Conservation (phyloP, 2,888 invertebrate species). For the Sceliomorpha sp. region DNA sequence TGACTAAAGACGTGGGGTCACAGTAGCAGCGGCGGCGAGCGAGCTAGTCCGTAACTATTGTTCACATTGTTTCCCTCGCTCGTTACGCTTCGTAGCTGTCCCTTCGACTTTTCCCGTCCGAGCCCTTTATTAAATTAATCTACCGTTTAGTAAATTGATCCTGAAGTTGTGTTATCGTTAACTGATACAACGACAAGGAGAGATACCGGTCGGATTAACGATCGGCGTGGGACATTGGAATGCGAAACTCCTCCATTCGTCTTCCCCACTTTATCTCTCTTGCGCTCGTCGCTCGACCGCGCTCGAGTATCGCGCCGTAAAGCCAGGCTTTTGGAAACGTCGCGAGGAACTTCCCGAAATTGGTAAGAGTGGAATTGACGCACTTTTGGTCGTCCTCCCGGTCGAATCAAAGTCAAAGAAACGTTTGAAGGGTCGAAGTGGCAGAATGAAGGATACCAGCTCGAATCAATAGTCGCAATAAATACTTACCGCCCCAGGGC, state of each 20-base stretch:
- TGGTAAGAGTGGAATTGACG: no score
- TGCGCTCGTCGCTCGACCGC: no score
- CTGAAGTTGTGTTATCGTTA: conserved; percentile 56
- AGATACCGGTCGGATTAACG: conserved; percentile 52
- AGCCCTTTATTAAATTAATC: conserved; percentile 76
- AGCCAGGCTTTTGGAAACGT: no score
- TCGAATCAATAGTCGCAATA: conserved; percentile 53
- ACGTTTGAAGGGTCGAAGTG: no score
- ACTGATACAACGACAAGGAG: conserved; percentile 54
- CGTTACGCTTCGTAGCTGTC: conserved; percentile 62
- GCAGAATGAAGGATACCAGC: conserved; percentile 27
- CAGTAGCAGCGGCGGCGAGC: no score
- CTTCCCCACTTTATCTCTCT: conserved; percentile 32
- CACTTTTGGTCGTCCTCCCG: no score
- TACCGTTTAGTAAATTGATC: conserved; percentile 76
- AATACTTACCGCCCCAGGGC: conserved; percentile 50
- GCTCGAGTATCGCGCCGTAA: no score
- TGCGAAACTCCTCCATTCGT: conserved; percentile 47
- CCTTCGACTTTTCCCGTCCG: conserved; percentile 60
- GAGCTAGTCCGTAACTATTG: conserved; percentile 66
- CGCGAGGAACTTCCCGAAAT: no score
- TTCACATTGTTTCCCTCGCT: conserved; percentile 64
- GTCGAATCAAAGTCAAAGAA: no score
- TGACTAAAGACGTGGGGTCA: conserved; percentile 63
- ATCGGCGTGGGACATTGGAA: conserved; percentile 38